Base-by-base conservation (phyloP, 2,113 vertebrate species). In the Strigops habroptila region DNA sequence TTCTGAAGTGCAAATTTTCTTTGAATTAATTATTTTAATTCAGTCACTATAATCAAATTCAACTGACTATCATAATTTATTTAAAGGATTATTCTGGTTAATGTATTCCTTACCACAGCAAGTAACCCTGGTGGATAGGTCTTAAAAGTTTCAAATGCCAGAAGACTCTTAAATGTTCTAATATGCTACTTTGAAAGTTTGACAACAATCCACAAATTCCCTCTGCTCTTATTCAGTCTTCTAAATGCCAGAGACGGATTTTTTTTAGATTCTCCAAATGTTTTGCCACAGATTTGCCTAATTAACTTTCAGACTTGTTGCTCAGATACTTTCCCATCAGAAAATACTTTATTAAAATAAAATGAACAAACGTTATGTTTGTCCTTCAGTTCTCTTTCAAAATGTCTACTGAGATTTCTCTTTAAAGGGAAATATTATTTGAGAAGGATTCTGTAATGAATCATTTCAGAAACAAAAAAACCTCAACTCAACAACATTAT, bases 131-230 rank as follows among this genome's bases (percentile, higher is more conserved):
- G 89, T 91, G 96, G n/a, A 82, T 91, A 94, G 85, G 82, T 80
- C 90, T 97, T 95, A 93, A 88, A 97, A 96, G 87, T 96, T 97
- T 80, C 69, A 97, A 97, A 97, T 96, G 91, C 93, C 92, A 95
- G 60, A 96, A 93, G 91, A 84, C 39, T 95, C 94, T 96, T 78
- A 91, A 85, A 78, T 93, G 52, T 73, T 95, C 75, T 94, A 75
- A 90, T 83, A 84, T 30, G 55, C 17, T 64, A 57, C 62, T 96
- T 95, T 71, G 75, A 95, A 96, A 88, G 69, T 88, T 91, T 94
- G 86, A 96, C 87, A 95, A 78, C 49, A 96, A 88, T 77, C 49
- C 73, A 69, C 68, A 85, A 86, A 94, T 94, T 96, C 93, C 85
- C 74, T 86, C 69, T 82, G 73, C 69, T 88, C 78, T 90, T 93